These are phyloP conservation scores for Rhyzopertha dominica DNA, from an alignment of 1,140 invertebrate genomes.

Conservation along the genomic window DNA sequence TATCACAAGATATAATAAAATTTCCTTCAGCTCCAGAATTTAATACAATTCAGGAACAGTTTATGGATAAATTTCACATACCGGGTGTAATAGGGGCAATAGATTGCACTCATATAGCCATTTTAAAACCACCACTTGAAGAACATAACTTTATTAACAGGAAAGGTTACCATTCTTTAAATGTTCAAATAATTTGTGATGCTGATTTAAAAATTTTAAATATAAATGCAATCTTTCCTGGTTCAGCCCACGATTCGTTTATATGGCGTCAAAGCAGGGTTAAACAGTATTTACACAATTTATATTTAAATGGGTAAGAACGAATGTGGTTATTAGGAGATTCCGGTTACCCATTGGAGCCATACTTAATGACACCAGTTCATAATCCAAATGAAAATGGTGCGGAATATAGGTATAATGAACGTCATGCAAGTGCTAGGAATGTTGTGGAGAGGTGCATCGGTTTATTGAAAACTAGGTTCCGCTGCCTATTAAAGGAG, in stretches of 20 bases:
- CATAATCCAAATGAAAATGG: background rate
- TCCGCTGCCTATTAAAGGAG: constrained; percentile 21
- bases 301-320: constrained; percentile 8
- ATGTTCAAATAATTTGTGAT: constrained; percentile 16
- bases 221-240: constrained; percentile 9
- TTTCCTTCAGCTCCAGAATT: too few species aligned
- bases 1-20: too few species aligned
- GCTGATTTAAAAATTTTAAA: constrained; percentile 11
- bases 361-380: constrained; percentile 25
- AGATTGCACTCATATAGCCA: constrained; percentile 13
- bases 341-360: constrained; percentile 22
- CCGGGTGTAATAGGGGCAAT: too few species aligned
- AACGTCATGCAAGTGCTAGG: constrained; percentile 4
- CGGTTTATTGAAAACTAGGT: constrained; percentile 17
- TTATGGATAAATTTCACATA: too few species aligned
- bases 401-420: constrained; percentile 5
- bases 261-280: constrained; percentile 8
- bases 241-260: constrained; percentile 9
- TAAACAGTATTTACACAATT: constrained; percentile 7
- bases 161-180: constrained; percentile 12
- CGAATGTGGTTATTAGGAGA: constrained; percentile 19
- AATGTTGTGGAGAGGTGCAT: constrained; percentile 16
- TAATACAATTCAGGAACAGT: too few species aligned
- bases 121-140: constrained; percentile 7
- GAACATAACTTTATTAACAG: constrained; percentile 14